Conservation (phyloP, 2,113 vertebrate species). For the Laterallus jamaicensis region DNA sequence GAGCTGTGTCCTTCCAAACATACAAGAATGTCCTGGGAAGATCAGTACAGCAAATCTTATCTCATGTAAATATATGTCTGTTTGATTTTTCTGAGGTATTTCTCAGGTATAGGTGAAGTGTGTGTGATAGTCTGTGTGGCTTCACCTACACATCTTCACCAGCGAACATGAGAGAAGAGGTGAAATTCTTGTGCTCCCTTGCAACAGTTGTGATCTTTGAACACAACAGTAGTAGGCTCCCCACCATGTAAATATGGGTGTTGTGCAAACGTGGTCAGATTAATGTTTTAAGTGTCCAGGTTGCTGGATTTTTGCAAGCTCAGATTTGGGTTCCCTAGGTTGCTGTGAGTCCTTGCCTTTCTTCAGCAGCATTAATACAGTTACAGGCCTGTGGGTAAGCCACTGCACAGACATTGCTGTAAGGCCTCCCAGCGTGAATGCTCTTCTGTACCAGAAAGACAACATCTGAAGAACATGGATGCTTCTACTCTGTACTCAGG, state of each 20-base stretch:
- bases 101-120: background rate
- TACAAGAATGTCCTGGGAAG: background rate
- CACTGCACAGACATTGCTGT: background rate
- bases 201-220: background rate
- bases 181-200: background rate
- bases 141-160: background rate
- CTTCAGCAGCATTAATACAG: background rate
- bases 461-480: background rate
- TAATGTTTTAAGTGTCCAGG: background rate
- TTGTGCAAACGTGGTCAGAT: background rate
- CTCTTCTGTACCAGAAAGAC: background rate
- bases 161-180: background rate
- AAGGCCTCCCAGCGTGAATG: background rate
- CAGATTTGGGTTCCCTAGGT: background rate
- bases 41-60: background rate
- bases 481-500: background rate
- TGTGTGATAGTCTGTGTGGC: background rate
- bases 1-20: background rate
- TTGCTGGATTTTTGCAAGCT: background rate
- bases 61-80: background rate
- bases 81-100: background rate
- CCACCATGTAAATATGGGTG: background rate
- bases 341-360: background rate
- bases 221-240: fast-evolving
- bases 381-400: background rate